Evolutionary conservation across 2,113 vertebrate species (phyloP).

Genomic region (Steatornis caripensis): DNA sequence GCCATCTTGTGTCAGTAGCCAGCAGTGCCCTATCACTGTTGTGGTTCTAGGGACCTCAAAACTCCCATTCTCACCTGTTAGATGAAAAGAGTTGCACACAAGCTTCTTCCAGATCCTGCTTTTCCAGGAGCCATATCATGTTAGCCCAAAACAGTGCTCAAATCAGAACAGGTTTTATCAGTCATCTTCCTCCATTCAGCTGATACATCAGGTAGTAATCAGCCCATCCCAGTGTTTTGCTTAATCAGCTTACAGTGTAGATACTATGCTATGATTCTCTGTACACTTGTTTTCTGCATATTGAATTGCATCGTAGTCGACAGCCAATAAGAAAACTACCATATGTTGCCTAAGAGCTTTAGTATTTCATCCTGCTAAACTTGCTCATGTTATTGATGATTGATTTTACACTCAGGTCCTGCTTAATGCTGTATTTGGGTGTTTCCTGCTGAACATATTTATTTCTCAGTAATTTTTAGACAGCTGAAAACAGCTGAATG

Average conservation of each 20-base stretch:
- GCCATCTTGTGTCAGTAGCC: too few relatives aligned
- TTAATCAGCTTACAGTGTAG: neutral
- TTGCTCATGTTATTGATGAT: neutral
- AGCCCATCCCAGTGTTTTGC: neutral
- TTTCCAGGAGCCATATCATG: neutral
- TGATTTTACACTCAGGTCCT: neutral
- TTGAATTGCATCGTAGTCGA: fast-evolving
- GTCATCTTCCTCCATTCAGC: neutral
- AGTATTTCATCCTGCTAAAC: neutral
- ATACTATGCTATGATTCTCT: neutral
- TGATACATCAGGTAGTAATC: neutral
- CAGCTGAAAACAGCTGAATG: neutral
- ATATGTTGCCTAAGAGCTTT: neutral
- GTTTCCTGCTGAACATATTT: neutral
- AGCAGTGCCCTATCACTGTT: too few relatives aligned
- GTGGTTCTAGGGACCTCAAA: too few relatives aligned
- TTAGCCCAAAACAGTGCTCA: neutral
- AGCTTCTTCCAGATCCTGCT: too few relatives aligned
- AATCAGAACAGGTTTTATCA: neutral
- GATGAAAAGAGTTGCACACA: too few relatives aligned
- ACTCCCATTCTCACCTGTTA: too few relatives aligned
- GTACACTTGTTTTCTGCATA: neutral
- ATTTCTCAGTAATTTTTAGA: neutral
- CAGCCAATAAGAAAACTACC: neutral
- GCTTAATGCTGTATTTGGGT: neutral